These are phyloP conservation scores for Mirounga angustirostris DNA, from an alignment of 2,113 vertebrate genomes.

Conservation along the genomic window DNA sequence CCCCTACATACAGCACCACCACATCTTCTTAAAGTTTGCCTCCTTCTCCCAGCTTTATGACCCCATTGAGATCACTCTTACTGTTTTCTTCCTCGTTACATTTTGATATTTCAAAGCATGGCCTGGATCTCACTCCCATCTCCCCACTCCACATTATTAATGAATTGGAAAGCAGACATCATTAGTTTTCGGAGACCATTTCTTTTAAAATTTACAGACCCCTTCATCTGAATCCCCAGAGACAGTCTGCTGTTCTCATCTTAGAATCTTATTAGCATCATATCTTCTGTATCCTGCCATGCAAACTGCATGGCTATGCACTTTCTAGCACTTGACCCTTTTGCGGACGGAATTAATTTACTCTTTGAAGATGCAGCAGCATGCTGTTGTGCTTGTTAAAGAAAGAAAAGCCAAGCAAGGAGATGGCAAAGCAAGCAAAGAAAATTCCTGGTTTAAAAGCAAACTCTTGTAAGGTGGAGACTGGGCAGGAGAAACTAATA, in stretches of 20 bases:
- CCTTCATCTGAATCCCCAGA: slow-evolving; percentile 95
- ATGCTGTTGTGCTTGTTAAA: slow-evolving; percentile 93
- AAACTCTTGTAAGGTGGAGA: slow-evolving; percentile 76
- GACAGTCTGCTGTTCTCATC: slow-evolving; percentile 92
- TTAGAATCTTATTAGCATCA: slow-evolving; percentile 97
- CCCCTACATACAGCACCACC: slow-evolving; percentile 78
- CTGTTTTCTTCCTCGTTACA: slow-evolving; percentile 88
- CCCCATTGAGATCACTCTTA: slow-evolving; percentile 87
- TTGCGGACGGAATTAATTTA: slow-evolving; percentile 95
- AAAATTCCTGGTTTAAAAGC: slow-evolving; percentile 84
- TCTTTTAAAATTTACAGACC: slow-evolving; percentile 95
- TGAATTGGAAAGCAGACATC: slow-evolving; percentile 94
- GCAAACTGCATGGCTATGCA: slow-evolving; percentile 96
- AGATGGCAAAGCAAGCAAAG: slow-evolving; percentile 83
- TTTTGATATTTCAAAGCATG: slow-evolving; percentile 91
- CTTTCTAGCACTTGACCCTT: slow-evolving; percentile 96
- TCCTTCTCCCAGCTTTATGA: slow-evolving; percentile 85
- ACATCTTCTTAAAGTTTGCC: slow-evolving; percentile 81
- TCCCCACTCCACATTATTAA: slow-evolving; percentile 94
- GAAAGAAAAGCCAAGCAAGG: slow-evolving; percentile 86
- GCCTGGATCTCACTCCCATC: slow-evolving; percentile 88
- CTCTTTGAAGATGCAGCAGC: slow-evolving; percentile 89
- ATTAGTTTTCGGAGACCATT: slow-evolving; percentile 96
- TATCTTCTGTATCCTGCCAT: slow-evolving; percentile 93
- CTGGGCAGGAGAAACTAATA: slow-evolving; percentile 78